A percentile compares a stretch with the other conserved stretches of the same genome.
Evolutionary conservation across 2,888 invertebrate species (phyloP).

Genomic region (Phortica okadai): DNA sequence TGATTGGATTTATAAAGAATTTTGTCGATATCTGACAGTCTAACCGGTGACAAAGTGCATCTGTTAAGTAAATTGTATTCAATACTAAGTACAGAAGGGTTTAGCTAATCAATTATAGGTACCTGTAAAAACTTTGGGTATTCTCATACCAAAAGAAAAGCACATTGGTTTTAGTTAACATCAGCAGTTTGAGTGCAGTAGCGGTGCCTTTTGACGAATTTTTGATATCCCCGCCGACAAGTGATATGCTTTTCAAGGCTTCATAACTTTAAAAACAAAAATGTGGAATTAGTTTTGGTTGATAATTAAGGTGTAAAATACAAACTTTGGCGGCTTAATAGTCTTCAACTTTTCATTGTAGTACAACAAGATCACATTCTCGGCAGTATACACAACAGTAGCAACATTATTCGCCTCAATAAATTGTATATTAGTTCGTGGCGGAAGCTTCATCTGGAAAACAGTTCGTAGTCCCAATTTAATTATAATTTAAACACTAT

Average conservation of each 20-base stretch:
- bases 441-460: slow-evolving; percentile 65
- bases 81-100: neutral
- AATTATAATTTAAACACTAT: neutral
- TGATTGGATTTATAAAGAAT: slow-evolving; percentile 71
- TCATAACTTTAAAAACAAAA: slow-evolving; percentile 62
- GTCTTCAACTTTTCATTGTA: slow-evolving; percentile 68
- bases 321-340: slow-evolving; percentile 73
- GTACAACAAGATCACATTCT: slow-evolving; percentile 66
- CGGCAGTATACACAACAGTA: slow-evolving; percentile 67
- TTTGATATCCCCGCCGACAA: slow-evolving; percentile 67
- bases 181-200: slow-evolving; percentile 67
- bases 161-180: slow-evolving; percentile 73
- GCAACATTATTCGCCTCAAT: slow-evolving; percentile 75
- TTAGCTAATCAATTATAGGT: slow-evolving; percentile 17
- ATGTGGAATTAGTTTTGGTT: neutral
- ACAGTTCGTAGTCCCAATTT: neutral
- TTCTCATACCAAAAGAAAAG: slow-evolving; percentile 75
- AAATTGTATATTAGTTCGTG: slow-evolving; percentile 59
- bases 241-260: slow-evolving; percentile 67
- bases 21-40: slow-evolving; percentile 69
- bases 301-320: neutral
- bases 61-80: slow-evolving; percentile 47
- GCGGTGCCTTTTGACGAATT: slow-evolving; percentile 66
- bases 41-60: slow-evolving; percentile 69
- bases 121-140: slow-evolving; percentile 73